A percentile compares a stretch with the other conserved stretches of the same genome.
Conservation (phyloP, 2,888 invertebrate species). For the Proisotoma minuta region DNA sequence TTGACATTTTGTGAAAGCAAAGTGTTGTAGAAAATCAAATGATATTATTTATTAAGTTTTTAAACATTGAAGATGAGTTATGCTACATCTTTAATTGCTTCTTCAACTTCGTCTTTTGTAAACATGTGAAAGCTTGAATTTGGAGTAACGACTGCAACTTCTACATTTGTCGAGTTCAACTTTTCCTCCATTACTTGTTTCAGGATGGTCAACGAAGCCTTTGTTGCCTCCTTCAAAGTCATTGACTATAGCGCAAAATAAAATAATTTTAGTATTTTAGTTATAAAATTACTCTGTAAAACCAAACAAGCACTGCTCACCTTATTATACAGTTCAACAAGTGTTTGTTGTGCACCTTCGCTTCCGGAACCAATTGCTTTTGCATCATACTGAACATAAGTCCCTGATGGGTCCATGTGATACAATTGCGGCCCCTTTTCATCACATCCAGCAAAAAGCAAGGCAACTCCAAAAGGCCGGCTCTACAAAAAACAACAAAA, state of each 20-base stretch:
- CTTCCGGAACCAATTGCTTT: constrained; percentile 99
- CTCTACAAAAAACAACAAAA: constrained; percentile 55
- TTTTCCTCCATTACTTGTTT: constrained; percentile 99
- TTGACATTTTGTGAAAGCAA: too few relatives aligned
- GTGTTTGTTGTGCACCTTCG: constrained; percentile 96
- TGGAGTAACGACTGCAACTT: constrained; percentile 90
- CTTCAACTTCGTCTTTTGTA: constrained; percentile 81
- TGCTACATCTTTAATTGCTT: constrained; percentile 61
- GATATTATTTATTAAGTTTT: too few relatives aligned
- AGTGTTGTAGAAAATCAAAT: too few relatives aligned
- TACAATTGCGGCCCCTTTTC: constrained; percentile 89
- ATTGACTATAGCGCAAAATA: constrained; percentile 64
- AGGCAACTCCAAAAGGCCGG: constrained; percentile 97
- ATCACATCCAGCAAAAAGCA: constrained; percentile 89
- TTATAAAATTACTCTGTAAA: constrained; percentile 4
- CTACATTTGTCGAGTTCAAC: constrained; percentile 91
- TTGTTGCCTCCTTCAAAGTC: constrained; percentile 88
- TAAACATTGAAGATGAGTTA: not conserved
- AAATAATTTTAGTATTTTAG: constrained; percentile 9
- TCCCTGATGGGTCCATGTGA: constrained; percentile 99
- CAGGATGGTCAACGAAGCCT: constrained; percentile 82
- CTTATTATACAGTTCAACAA: constrained; percentile 64
- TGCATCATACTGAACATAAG: constrained; percentile 95
- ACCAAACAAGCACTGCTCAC: constrained; percentile 47
- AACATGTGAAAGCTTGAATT: constrained; percentile 81